phyloP scores from a whole-genome alignment of 2,888 invertebrate genomes.

The Osedax frankpressi region DNA sequence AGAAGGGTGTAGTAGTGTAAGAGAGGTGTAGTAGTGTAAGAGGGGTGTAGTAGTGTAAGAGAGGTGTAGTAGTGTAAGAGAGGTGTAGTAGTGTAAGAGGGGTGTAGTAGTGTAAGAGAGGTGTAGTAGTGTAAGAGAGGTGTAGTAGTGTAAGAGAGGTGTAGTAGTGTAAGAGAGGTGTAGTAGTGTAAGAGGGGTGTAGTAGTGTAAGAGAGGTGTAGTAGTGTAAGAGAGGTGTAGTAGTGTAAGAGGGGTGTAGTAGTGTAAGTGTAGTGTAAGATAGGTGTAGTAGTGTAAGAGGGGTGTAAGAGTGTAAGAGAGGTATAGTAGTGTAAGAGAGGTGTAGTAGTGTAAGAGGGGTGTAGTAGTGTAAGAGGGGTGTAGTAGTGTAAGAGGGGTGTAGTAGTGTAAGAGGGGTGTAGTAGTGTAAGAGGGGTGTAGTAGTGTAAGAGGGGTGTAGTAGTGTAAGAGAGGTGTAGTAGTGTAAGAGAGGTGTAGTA shows the following conservation, averaged over 20 bases:
- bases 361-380: slow-evolving; percentile 16
- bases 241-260: not conserved
- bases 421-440: not conserved
- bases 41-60: not conserved
- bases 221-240: not conserved
- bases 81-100: not conserved
- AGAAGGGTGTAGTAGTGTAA: too few species aligned
- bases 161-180: slow-evolving; percentile 58
- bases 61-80: too few species aligned
- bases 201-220: not conserved
- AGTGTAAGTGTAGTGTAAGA: not conserved
- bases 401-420: slow-evolving; percentile 47
- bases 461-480: too few species aligned
- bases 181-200: slow-evolving; percentile 47
- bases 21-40: not conserved
- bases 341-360: not conserved
- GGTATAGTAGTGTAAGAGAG: not conserved
- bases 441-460: not conserved
- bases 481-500: not conserved
- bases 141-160: not conserved
- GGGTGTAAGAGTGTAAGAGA: slow-evolving; percentile 58
- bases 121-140: not conserved
- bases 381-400: slow-evolving; percentile 65
- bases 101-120: not conserved
- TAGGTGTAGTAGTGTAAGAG: slow-evolving; percentile 45